phyloP scores from a whole-genome alignment of 1,140 invertebrate genomes.

The Plodia interpunctella region DNA sequence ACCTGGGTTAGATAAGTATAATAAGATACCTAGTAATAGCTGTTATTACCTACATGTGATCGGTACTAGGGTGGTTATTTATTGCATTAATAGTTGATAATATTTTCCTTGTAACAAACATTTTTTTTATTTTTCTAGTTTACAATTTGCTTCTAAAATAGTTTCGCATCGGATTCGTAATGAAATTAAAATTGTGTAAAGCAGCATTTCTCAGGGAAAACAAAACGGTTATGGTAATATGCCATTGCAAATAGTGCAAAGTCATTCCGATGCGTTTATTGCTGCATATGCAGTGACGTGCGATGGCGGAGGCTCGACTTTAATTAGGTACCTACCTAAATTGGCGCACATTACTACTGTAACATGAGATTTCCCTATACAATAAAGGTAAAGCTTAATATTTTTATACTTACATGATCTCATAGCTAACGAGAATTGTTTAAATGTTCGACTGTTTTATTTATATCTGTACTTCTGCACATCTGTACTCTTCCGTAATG shows the following conservation, averaged over 20 bases:
- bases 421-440: too few relatives aligned
- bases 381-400: neutral
- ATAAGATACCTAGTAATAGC: too few relatives aligned
- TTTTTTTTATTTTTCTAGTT: too few relatives aligned
- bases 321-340: constrained; percentile 1
- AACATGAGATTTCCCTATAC: neutral
- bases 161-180: neutral
- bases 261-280: constrained; percentile 3
- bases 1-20: too few relatives aligned
- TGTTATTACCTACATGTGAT: too few relatives aligned
- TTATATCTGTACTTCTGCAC: too few relatives aligned
- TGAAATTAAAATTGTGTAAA: neutral
- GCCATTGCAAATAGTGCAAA: neutral
- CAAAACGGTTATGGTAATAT: neutral
- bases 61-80: too few relatives aligned
- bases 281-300: neutral
- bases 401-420: too few relatives aligned
- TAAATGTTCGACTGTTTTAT: too few relatives aligned
- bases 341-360: neutral
- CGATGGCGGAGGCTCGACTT: neutral
- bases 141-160: neutral
- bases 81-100: too few relatives aligned
- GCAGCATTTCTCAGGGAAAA: neutral
- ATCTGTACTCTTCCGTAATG: too few relatives aligned
- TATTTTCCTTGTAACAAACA: too few relatives aligned